Conservation (phyloP, 2,888 invertebrate species). For the Aquatica leii region DNA sequence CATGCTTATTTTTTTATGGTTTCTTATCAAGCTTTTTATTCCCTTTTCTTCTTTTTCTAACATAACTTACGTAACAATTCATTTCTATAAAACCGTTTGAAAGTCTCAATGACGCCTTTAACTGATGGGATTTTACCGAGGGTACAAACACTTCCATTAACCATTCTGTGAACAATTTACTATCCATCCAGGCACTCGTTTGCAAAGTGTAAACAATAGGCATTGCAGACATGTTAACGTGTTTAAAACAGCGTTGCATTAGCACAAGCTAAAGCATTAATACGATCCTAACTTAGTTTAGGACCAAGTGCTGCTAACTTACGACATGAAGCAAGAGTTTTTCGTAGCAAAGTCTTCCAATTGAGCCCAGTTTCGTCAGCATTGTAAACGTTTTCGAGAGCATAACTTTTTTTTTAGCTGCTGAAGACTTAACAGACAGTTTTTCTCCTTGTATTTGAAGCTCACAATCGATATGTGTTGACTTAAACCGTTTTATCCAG, state of each 20-base stretch:
- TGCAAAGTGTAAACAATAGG: conserved; percentile 12
- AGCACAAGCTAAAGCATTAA: neutral
- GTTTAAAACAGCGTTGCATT: neutral
- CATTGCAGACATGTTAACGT: neutral
- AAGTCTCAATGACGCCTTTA: conserved; percentile 10
- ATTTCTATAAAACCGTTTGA: neutral
- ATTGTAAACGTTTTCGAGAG: conserved; percentile 1
- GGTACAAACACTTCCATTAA: neutral
- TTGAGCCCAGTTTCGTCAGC: conserved; percentile 1
- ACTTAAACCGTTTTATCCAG: conserved; percentile 41
- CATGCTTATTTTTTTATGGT: neutral
- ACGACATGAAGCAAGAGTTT: neutral
- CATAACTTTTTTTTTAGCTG: conserved; percentile 15
- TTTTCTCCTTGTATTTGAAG: conserved; percentile 39
- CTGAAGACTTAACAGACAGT: conserved; percentile 26
- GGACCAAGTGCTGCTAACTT: conserved; percentile 8
- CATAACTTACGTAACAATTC: conserved; percentile 5
- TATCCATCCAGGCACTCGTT: conserved; percentile 10
- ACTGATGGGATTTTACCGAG: conserved; percentile 6
- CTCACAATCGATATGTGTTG: conserved; percentile 38
- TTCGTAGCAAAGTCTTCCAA: conserved; percentile 3
- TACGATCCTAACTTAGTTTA: conserved; percentile 11
- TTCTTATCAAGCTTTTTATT: neutral
- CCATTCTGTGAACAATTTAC: conserved; percentile 1
- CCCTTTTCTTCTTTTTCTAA: neutral